Evolutionary conservation across 2,888 invertebrate genomes (phyloP), one percentile per base, ranked within the genome.

Genomic region (Byasa hedistus): DNA sequence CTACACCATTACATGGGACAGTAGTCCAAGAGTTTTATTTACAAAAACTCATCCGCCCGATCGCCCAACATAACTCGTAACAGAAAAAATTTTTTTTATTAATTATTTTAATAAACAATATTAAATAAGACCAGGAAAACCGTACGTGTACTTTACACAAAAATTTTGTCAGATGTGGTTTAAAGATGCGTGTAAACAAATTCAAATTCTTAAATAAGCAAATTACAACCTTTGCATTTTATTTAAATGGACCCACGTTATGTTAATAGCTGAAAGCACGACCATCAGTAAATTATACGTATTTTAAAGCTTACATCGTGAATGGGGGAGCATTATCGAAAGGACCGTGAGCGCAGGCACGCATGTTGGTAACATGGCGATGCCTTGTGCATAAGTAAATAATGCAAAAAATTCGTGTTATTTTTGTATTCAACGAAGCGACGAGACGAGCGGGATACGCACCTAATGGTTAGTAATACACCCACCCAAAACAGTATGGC

Each of bases 341-440:
- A 27, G 54, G 44, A 24, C 27, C 64, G 52, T 57, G 57, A 64
- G 54, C 22, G 32, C 17, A 52, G 21, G 32, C 65, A 54, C 55
- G 60, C 36, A 65, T 36, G 17, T 55, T 44, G 32, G 36, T 51
- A 56, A 27, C 61, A 36, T 17, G 65, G 32, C 39, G 52, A 57
- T 57, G 66, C 54, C 39, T n/a, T 57, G 55, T 22, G 58, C 62
- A 66, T 66, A 63, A 48, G 36, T 59, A 66, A 66, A 66, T 32
- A 59, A 44, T 3, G 48, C n/a, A 54, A 54, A 44, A 66, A 63
- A 63, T 59, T 63, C 56, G 48, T 59, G 5, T 58, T 7, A 19
- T 48, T 48, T 48, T n/a, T 48, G n/a, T n/a, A 19, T 19, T 22
- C 19, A 5, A n/a, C 52, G 12, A 54, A 19, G 15, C 23, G n/a